Evolutionary conservation across 2,797 vertebrate genomes (phyloP), one percentile per base, ranked within the genome.

Genomic region (Argyrosomus regius): DNA sequence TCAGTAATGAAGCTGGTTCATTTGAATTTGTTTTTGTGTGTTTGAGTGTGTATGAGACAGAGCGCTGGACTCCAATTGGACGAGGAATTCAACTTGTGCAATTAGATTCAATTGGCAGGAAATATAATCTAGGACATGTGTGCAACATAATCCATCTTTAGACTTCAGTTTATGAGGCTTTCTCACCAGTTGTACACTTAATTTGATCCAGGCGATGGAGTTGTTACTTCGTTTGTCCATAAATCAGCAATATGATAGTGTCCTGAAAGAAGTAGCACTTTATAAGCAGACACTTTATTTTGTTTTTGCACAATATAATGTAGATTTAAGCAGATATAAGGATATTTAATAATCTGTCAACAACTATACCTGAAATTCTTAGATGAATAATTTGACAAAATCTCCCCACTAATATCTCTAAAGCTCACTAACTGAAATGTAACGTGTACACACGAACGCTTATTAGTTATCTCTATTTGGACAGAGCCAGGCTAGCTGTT

Each of bases 1-100:
- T 99, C 88, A 94, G 96, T 86, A 5, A 3, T n/a, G 20, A 26
- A 59, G 43, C 52, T 24, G 11, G 5, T 58, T 18, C 6, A 1
- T 72, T 43, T 76, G 24, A 3, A 16, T 52, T 7, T 77, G 28
- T 76, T 69, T 43, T 64, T 60, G 43, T 69, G 13, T 60, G 50
- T 56, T 26, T 31, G 10, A 48, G 31, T 46, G 63, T 9, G 72
- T 2, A 8, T 31, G n/a, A 45, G 61, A 60, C 28, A 20, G n/a
- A 67, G 13, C 0, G 10, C 59, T 52, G n/a, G 26, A 48, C 49
- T 64, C 26, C 57, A 76, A 80, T 78, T 72, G 43, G 48, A 78
- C 2, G 10, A 66, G 64, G 26, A 60, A 77, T 75, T 75, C 39
- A 69, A 75, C 58, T 39, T 11, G 54, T 76, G 48, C 16, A 65